Conservation (phyloP, 2,797 vertebrate genomes). For the Sebastes nivosus region DNA sequence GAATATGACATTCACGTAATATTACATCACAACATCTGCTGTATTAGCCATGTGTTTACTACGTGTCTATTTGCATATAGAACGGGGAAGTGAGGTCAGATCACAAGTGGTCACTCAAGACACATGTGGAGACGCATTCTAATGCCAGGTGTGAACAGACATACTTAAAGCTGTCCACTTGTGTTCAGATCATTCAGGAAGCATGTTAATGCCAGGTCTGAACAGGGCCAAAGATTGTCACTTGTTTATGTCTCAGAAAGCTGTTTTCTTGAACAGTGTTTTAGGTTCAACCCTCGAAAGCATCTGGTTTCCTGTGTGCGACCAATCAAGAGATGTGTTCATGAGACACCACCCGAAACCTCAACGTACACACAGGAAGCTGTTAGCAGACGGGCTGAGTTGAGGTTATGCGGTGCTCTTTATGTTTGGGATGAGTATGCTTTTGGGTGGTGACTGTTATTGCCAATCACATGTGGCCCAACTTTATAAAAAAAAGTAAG, state of each 20-base stretch:
- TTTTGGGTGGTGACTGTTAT: slow-evolving; percentile 8
- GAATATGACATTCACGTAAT: background rate
- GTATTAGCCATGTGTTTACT: background rate
- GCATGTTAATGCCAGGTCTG: background rate
- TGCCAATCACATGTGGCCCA: background rate
- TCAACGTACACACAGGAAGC: slow-evolving; percentile 43
- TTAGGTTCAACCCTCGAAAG: slow-evolving; percentile 53
- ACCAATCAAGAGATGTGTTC: slow-evolving; percentile 41
- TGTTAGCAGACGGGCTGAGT: slow-evolving; percentile 25
- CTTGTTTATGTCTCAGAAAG: slow-evolving; percentile 40
- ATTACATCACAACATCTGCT: background rate
- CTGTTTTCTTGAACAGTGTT: slow-evolving; percentile 26
- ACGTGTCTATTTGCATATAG: background rate
- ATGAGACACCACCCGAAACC: slow-evolving; percentile 23
- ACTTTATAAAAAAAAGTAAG: background rate
- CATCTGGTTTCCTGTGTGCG: slow-evolving; percentile 61
- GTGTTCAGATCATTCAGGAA: background rate
- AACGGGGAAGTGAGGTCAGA: background rate
- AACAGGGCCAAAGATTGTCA: slow-evolving; percentile 4
- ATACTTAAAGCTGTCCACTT: background rate
- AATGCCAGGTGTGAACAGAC: background rate
- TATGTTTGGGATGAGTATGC: slow-evolving; percentile 12
- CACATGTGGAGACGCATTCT: background rate
- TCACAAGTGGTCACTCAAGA: background rate
- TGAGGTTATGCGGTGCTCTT: slow-evolving; percentile 15